These are phyloP conservation scores for Brachyhypopomus occidentalis DNA, from an alignment of 2,113 vertebrate species.

Conservation along the genomic window DNA sequence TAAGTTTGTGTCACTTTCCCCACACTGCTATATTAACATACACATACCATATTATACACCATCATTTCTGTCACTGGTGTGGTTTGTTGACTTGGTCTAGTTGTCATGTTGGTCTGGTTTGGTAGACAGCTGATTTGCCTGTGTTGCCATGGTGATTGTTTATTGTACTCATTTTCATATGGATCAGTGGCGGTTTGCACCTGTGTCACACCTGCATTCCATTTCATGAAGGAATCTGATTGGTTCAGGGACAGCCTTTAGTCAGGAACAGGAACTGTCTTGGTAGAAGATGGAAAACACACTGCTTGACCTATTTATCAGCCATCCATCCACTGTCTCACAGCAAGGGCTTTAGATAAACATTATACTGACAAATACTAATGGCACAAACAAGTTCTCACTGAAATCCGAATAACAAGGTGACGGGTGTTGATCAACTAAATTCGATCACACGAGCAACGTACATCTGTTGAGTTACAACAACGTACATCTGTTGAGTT, in stretches of 20 bases:
- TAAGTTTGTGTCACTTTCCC: neutral
- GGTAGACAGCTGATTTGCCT: slow-evolving; percentile 19
- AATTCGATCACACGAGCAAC: neutral
- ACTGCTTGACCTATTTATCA: slow-evolving; percentile 40
- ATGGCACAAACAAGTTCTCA: neutral
- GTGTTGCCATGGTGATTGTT: slow-evolving; percentile 27
- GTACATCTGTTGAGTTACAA: neutral
- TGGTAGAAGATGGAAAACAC: slow-evolving; percentile 18
- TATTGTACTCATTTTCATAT: slow-evolving; percentile 32
- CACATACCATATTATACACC: neutral
- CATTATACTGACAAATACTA: neutral
- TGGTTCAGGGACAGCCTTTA: neutral
- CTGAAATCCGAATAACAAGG: neutral
- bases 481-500: neutral
- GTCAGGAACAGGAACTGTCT: neutral
- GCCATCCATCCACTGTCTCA: slow-evolving; percentile 12
- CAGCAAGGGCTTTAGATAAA: neutral
- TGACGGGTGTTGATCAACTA: neutral
- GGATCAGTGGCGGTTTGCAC: slow-evolving; percentile 12
- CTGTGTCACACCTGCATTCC: slow-evolving; percentile 37
- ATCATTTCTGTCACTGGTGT: neutral
- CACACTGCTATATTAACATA: neutral
- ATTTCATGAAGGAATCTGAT: neutral
- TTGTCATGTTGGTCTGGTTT: slow-evolving; percentile 24
- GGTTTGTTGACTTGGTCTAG: slow-evolving; percentile 4